Evolutionary conservation across 2,888 invertebrate species (phyloP).

Genomic region (Caenorhabditis japonica): DNA sequence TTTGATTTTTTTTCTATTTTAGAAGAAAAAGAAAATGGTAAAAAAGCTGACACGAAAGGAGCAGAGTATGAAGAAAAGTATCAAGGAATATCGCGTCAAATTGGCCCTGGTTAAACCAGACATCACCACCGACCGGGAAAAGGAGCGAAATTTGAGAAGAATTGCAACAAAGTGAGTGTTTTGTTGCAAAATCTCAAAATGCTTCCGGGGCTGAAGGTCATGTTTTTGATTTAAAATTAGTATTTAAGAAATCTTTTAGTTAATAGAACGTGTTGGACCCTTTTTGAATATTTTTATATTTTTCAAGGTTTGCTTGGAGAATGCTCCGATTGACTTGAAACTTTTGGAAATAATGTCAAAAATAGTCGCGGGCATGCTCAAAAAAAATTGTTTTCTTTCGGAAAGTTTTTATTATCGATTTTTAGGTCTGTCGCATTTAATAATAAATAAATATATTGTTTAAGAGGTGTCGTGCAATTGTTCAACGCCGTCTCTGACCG

Average conservation of each 20-base stretch:
- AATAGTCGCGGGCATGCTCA: too few relatives aligned
- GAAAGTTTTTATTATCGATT: too few relatives aligned
- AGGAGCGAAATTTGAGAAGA: constrained; percentile 65
- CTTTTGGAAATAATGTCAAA: too few relatives aligned
- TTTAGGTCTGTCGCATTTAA: too few relatives aligned
- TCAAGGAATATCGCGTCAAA: constrained; percentile 42
- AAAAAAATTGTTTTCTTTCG: too few relatives aligned
- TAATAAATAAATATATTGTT: constrained; percentile 13
- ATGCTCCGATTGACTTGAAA: too few relatives aligned
- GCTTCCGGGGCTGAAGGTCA: neutral
- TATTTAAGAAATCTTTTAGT: neutral
- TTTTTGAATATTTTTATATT: too few relatives aligned
- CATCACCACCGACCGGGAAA: constrained; percentile 67
- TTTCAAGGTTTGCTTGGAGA: too few relatives aligned
- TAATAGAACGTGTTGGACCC: too few relatives aligned
- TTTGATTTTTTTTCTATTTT: neutral
- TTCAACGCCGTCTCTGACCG: constrained; percentile 75
- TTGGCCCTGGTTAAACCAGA: constrained; percentile 66
- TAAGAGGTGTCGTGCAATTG: constrained; percentile 73
- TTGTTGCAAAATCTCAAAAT: neutral
- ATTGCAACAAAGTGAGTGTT: constrained; percentile 69
- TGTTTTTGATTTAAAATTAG: constrained; percentile 6
- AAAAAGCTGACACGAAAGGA: constrained; percentile 53
- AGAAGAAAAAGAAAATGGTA: constrained; percentile 39
- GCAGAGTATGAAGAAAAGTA: constrained; percentile 46